Base-by-base conservation (phyloP, 1,140 invertebrate genomes). In the Diorhabda elongata region DNA sequence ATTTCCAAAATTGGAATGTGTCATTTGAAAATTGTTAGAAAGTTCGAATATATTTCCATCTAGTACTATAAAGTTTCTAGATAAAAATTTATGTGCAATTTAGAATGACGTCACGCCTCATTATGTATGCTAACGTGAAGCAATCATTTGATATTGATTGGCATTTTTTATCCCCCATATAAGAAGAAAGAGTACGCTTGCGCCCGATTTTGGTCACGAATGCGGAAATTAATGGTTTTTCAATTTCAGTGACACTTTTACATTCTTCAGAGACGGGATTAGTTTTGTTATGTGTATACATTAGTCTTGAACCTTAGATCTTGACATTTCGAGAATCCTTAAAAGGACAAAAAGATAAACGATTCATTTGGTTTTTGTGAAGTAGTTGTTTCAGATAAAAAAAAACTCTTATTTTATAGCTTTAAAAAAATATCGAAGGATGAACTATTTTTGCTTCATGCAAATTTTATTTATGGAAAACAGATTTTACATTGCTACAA, bases 81-180 rank as follows among this genome's bases (percentile, higher is more conserved):
- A 57, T 8, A 57, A 26, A 26, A 52, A 52, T 52, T 52, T 52
- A 52, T 52, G 47, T 52, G 47, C 47, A 52, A 76, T 74, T 75
- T 75, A 72, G 71, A 66, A 74, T 78, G 76, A 78, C 76, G 76
- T 78, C 75, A 78, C 68, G 68, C 11, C 72, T 78, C 75, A 78
- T 78, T 78, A 78, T 71, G 72, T 78, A 78, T 78, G 76, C 76
- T 71, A 78, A 68, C 73, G 75, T 75, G 71, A 68, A 75, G 75
- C 72, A 75, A 76, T 78, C 76, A 78, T 78, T 77, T 76, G 75
- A 75, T 78, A 78, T 78, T 73, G 76, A 78, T 77, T 78, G 72
- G 72, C 72, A 69, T 75, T 77, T 76, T 77, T 76, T 76, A 71
- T 68, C 74, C 75, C 69, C 70, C 70, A 44, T 52, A 26, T 56